Conservation (phyloP, 2,113 vertebrate genomes). For the Pseudorasbora parva region DNA sequence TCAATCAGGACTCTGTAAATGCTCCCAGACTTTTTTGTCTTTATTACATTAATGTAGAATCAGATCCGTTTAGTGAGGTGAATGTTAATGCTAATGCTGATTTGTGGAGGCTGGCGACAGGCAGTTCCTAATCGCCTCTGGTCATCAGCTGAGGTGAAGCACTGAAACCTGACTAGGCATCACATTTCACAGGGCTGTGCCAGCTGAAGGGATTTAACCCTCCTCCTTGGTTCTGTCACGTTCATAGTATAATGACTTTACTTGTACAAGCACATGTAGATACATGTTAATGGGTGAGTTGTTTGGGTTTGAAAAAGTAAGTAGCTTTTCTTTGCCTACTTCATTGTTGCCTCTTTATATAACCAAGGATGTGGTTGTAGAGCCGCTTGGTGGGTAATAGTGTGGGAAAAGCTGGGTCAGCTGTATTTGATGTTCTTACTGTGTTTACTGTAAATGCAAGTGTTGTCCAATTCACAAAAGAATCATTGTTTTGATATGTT, state of each 20-base stretch:
- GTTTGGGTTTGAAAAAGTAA: conserved; percentile 60
- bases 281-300: conserved; percentile 50
- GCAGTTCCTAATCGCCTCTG: conserved; percentile 25
- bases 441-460: background rate
- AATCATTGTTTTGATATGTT: background rate
- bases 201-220: conserved; percentile 52
- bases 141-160: conserved; percentile 44
- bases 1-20: background rate
- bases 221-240: conserved; percentile 34
- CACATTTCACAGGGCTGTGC: conserved; percentile 49
- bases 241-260: conserved; percentile 48
- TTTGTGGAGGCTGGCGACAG: conserved; percentile 29
- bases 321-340: conserved; percentile 46
- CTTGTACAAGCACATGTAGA: conserved; percentile 43
- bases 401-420: background rate
- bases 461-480: background rate
- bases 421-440: background rate
- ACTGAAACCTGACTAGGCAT: conserved; percentile 52
- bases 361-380: conserved; percentile 40
- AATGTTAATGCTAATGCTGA: conserved; percentile 30
- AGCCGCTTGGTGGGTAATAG: background rate
- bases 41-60: conserved; percentile 42
- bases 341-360: conserved; percentile 66
- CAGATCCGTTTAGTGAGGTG: conserved; percentile 44
- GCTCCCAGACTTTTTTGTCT: conserved; percentile 42